A percentile compares a stretch with the other conserved stretches of the same genome.
These are phyloP conservation scores for Gibbula magus DNA, from an alignment of 2,888 invertebrate genomes.

Conservation along the genomic window DNA sequence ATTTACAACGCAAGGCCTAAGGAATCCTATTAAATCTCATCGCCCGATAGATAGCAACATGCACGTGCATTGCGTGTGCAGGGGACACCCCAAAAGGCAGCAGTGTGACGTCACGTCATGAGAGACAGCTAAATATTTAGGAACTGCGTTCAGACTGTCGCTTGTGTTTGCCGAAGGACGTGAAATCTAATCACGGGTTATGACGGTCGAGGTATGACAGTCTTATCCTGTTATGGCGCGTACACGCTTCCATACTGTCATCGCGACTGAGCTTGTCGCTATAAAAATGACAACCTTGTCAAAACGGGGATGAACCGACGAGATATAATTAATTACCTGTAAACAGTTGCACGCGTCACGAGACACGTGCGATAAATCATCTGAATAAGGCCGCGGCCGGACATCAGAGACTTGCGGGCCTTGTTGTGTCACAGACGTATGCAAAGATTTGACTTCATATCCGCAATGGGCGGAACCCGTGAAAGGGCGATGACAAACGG, in stretches of 20 bases:
- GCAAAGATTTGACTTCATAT: background rate
- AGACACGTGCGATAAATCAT: conserved; percentile 16
- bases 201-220: background rate
- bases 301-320: conserved; percentile 2
- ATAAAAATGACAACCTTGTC: conserved; percentile 22
- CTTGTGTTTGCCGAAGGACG: background rate
- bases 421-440: background rate
- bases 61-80: conserved; percentile 2
- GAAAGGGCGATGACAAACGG: too few species aligned
- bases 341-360: conserved; percentile 18
- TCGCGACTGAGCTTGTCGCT: background rate
- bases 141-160: background rate
- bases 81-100: background rate
- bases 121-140: background rate
- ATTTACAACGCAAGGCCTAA: background rate
- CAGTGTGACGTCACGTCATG: background rate
- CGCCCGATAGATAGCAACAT: background rate
- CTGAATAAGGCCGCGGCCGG: background rate
- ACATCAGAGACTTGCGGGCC: background rate
- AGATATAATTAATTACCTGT: conserved; percentile 26
- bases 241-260: background rate
- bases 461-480: too few species aligned
- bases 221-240: background rate
- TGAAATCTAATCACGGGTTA: background rate
- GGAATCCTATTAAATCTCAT: background rate